Percentiles rank a stretch among this genome's conserved stretches.
Conservation (phyloP, 2,113 vertebrate species). For the Pleuronectes platessa region DNA sequence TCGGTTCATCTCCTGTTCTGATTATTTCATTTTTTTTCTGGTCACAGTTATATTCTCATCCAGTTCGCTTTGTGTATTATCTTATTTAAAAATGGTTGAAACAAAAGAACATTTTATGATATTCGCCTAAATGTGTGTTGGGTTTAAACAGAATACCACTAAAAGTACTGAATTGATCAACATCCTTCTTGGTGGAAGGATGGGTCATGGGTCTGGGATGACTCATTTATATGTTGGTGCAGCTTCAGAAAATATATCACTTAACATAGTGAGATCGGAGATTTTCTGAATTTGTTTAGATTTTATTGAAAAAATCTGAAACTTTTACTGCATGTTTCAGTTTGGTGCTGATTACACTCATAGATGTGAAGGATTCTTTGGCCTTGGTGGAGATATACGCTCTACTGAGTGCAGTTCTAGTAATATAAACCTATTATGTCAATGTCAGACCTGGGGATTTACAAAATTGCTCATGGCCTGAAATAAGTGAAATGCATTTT, state of each 20-base stretch:
- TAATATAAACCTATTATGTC: neutral
- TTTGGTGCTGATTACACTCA: neutral
- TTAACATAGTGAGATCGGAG: neutral
- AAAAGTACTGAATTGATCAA: too few species aligned
- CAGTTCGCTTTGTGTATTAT: neutral
- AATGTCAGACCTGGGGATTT: neutral
- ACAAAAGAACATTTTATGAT: neutral
- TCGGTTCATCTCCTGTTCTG: conserved; percentile 1
- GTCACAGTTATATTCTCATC: conserved; percentile 6
- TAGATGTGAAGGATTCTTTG: neutral
- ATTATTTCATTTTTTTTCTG: neutral
- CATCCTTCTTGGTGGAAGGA: too few species aligned
- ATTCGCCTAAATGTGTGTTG: neutral
- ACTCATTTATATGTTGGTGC: neutral
- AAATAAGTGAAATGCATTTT: neutral
- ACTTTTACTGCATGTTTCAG: neutral
- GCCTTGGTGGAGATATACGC: neutral
- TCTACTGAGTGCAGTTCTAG: neutral
- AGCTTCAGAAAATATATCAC: neutral
- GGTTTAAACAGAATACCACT: too few species aligned
- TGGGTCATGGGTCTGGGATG: too few species aligned
- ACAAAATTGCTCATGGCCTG: neutral
- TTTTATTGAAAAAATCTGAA: neutral
- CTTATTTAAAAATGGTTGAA: neutral
- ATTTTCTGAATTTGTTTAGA: neutral